A percentile compares a stretch with the other conserved stretches of the same genome.
Evolutionary conservation across 2,888 invertebrate genomes (phyloP).

Genomic region (Pseudococcus jackbeardsleyi): DNA sequence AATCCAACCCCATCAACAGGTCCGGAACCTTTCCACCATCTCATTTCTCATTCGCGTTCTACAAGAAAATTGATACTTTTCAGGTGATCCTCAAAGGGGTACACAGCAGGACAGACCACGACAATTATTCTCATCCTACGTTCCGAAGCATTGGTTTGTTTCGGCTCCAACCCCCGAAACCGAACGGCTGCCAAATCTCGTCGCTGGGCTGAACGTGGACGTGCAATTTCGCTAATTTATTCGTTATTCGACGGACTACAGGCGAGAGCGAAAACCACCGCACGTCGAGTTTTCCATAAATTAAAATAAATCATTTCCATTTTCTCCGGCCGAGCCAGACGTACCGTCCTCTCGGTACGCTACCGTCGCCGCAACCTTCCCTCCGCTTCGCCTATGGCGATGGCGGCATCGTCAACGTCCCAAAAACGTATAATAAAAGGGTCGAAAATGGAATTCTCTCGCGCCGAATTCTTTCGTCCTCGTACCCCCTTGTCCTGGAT

Average conservation of each 20-base stretch:
- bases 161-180: background rate
- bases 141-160: background rate
- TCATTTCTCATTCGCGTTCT: background rate
- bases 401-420: background rate
- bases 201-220: background rate
- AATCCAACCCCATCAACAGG: background rate
- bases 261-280: background rate
- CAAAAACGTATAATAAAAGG: background rate
- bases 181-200: background rate
- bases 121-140: background rate
- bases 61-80: slow-evolving; percentile 17
- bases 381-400: background rate
- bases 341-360: background rate
- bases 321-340: background rate
- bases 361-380: background rate
- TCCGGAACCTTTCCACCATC: background rate
- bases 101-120: slow-evolving; percentile 19
- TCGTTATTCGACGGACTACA: slow-evolving; percentile 15
- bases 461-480: background rate
- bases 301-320: slow-evolving; percentile 30
- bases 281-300: slow-evolving; percentile 29
- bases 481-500: background rate
- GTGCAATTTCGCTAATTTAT: slow-evolving; percentile 32
- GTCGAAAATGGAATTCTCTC: slow-evolving; percentile 5
- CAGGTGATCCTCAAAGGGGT: slow-evolving; percentile 16